Conservation (phyloP, 2,888 invertebrate genomes). For the Eupelmus urozonus region DNA sequence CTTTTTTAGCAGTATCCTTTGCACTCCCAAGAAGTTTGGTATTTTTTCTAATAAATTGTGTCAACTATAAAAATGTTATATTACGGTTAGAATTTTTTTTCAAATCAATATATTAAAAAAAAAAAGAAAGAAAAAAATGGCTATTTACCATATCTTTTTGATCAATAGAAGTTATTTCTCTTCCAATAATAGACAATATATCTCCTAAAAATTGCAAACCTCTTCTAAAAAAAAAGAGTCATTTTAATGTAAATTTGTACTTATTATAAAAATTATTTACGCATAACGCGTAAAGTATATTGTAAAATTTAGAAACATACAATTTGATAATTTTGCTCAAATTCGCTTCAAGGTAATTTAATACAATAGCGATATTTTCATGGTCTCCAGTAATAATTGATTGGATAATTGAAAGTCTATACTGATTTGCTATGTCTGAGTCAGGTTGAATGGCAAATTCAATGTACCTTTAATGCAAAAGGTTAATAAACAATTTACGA, state of each 20-base stretch:
- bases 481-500: background rate
- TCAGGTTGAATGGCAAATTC: conserved; percentile 50
- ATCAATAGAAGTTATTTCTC: conserved; percentile 61
- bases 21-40: conserved; percentile 58
- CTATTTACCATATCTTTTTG: conserved; percentile 66
- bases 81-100: background rate
- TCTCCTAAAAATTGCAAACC: conserved; percentile 64
- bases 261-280: background rate
- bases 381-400: conserved; percentile 62
- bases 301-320: conserved; percentile 58
- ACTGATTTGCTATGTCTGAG: conserved; percentile 65
- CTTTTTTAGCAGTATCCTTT: conserved; percentile 58
- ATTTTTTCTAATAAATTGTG: conserved; percentile 60
- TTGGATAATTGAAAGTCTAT: conserved; percentile 64
- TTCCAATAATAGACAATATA: conserved; percentile 64
- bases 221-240: conserved; percentile 56
- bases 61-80: conserved; percentile 62
- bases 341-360: conserved; percentile 66
- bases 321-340: conserved; percentile 61
- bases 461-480: conserved; percentile 58
- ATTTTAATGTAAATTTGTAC: background rate
- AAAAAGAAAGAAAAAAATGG: background rate
- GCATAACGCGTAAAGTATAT: no score
- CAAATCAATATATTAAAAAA: conserved; percentile 6
- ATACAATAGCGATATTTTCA: conserved; percentile 62